phyloP scores from a whole-genome alignment of 1,140 invertebrate species.

The Drosophila fuyamai region DNA sequence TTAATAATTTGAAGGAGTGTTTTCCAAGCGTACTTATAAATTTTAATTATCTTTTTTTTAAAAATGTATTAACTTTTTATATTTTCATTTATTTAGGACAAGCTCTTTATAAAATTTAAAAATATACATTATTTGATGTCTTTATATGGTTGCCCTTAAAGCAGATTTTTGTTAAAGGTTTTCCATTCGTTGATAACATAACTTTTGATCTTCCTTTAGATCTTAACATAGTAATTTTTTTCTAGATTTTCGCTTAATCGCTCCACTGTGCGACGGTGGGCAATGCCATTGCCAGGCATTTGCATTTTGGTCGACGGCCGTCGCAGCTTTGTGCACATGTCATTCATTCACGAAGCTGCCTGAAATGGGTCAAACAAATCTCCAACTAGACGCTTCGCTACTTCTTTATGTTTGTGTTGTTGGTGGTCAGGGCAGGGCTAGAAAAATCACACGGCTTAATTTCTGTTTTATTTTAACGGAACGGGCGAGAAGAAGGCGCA shows the following conservation, averaged over 20 bases:
- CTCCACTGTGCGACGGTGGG: constrained; percentile 22
- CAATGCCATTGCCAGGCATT: constrained; percentile 65
- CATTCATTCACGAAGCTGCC: constrained; percentile 51
- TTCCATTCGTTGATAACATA: no score
- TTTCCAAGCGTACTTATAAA: no score
- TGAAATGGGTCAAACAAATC: constrained; percentile 81
- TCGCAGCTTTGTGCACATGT: constrained; percentile 78
- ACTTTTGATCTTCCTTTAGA: not conserved
- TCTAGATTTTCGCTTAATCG: not conserved
- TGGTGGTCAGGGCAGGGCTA: constrained; percentile 46
- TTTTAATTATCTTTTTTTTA: no score
- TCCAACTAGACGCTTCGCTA: constrained; percentile 38
- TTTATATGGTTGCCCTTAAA: no score
- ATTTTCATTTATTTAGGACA: no score
- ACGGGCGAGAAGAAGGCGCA: constrained; percentile 29
- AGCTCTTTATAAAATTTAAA: no score
- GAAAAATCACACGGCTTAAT: constrained; percentile 81
- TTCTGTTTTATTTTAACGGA: constrained; percentile 75
- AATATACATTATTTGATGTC: no score
- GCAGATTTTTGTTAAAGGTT: no score
- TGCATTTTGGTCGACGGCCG: constrained; percentile 65
- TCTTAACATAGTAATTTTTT: not conserved
- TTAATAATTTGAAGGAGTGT: no score
- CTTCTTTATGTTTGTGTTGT: constrained; percentile 18
- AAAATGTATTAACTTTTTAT: no score